Base-by-base conservation (phyloP, 2,888 invertebrate species). In the Platerodrilus igneus region DNA sequence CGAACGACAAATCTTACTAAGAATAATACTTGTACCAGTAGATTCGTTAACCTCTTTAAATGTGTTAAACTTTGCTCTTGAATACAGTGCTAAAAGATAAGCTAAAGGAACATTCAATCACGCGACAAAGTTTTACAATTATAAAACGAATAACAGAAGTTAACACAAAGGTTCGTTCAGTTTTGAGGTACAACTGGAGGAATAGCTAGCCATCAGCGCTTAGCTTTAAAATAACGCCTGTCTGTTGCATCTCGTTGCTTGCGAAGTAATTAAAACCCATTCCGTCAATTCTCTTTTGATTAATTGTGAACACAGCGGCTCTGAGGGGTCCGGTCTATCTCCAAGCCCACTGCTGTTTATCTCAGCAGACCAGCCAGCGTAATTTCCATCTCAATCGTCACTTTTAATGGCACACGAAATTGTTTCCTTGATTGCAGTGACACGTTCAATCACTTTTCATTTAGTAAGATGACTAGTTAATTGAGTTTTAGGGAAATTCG, bases 321-420 rank as follows among this genome's bases (percentile, higher is more conserved):
- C 51, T 39, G 52, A 52, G 56, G 56, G 55, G 55, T 50, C 56
- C 53, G 50, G 52, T 55, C 55, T 58, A 55, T 56, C 57, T 55
- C 55, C 53, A 48, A 49, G 56, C 57, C 56, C 58, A 57, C 55
- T 43, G 41, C 55, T 60, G 67, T 66, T 68, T 68, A 68, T 68
- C 68, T 68, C 62, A 56, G 56, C 62, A 58, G 66, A 60, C 66
- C 68, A 68, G 66, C 63, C 63, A 58, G 57, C 49, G 66, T 61
- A 68, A 68, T 68, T 68, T 68, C 66, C 68, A 68, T 68, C 68
- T 68, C 68, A 67, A 68, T 68, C 67, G 67, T 63, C 65, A 68
- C 67, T 68, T 68, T 68, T 68, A 68, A 68, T 68, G 64, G 64
- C 62, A 56, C 55, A 50, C 62, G 57, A 66, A 62, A 67, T 67